Conservation (phyloP, 2,113 vertebrate genomes). For the Sinocyclocheilus grahami region DNA sequence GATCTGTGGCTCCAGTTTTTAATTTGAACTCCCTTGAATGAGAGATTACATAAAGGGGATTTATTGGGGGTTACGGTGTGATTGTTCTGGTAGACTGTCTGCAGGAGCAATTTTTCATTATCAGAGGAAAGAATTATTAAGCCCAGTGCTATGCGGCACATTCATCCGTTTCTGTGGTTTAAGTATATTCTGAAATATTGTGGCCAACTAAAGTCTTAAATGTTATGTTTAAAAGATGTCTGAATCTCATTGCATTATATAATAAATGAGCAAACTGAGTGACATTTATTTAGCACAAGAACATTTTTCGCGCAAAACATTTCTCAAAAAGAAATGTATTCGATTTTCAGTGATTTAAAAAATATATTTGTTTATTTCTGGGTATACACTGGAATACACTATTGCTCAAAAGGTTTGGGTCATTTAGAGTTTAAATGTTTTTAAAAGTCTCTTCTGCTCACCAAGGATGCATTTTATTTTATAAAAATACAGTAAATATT, state of each 20-base stretch:
- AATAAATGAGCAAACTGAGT: neutral
- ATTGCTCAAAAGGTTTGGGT: neutral
- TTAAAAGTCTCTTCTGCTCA: neutral
- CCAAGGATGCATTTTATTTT: neutral
- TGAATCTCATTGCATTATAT: neutral
- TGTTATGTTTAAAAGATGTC: neutral
- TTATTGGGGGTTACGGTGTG: neutral
- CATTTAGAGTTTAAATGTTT: neutral
- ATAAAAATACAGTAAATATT: constrained; percentile 30
- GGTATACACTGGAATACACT: neutral
- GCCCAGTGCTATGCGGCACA: too few relatives aligned
- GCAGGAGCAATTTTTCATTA: neutral
- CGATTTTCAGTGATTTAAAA: neutral
- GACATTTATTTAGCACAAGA: neutral
- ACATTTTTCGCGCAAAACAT: neutral
- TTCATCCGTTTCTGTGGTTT: neutral
- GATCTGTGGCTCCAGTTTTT: constrained; percentile 32
- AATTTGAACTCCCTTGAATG: neutral
- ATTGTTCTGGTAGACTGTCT: neutral
- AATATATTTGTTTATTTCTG: neutral
- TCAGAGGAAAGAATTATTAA: neutral
- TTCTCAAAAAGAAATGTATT: neutral
- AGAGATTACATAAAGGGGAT: constrained; percentile 37
- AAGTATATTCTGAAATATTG: neutral
- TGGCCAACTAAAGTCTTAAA: neutral